phyloP scores from a whole-genome alignment of 2,113 vertebrate genomes.

The Nothocercus julius region DNA sequence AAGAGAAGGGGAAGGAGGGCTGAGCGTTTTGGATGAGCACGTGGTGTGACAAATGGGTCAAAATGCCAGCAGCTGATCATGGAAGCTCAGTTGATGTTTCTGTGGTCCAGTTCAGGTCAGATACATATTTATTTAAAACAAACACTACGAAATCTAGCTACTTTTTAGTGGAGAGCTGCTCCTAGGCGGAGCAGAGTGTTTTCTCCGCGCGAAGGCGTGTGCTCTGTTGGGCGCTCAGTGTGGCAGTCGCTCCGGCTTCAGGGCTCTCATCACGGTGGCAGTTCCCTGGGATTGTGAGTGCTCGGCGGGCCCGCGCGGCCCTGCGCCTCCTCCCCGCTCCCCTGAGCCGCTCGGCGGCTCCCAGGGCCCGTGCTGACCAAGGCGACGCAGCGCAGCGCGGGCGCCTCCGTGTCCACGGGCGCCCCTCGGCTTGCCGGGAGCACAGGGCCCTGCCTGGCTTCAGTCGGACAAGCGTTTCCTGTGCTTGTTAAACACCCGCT shows the following conservation, averaged over 20 bases:
- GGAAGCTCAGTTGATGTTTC: not conserved
- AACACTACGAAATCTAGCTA: not conserved
- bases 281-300: not conserved
- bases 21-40: not conserved
- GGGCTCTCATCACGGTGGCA: not conserved
- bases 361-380: not conserved
- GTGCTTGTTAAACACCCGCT: not conserved
- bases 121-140: not conserved
- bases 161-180: not conserved
- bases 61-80: not conserved
- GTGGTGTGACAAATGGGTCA: not conserved
- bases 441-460: too few relatives aligned
- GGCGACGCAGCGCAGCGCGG: too few relatives aligned
- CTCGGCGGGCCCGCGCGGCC: not conserved
- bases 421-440: too few relatives aligned
- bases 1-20: not conserved
- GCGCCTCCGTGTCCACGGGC: too few relatives aligned
- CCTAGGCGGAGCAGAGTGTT: not conserved
- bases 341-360: not conserved
- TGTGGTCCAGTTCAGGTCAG: not conserved
- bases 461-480: not conserved
- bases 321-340: not conserved
- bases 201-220: not conserved
- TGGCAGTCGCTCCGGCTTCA: not conserved
- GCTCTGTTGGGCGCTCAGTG: not conserved